Conservation (phyloP, 1,140 invertebrate genomes). For the Orchesella cincta region DNA sequence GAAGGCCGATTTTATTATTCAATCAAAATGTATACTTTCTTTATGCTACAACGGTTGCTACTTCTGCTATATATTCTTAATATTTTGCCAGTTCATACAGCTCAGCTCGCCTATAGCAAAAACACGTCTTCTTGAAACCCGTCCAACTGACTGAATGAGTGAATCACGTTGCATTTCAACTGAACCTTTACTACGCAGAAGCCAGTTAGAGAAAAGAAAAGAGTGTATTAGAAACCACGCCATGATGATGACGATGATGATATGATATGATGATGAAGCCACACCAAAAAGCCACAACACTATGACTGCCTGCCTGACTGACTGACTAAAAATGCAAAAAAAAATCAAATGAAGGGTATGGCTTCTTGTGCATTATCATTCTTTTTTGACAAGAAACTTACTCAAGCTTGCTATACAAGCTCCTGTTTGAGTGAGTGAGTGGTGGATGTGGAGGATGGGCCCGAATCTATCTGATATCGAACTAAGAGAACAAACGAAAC, state of each 20-base stretch:
- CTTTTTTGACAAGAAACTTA: slow-evolving; percentile 20
- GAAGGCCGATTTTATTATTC: slow-evolving; percentile 8
- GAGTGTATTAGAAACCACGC: slow-evolving; percentile 9
- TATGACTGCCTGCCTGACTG: slow-evolving; percentile 2
- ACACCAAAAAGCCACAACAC: slow-evolving; percentile 13
- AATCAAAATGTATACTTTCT: not conserved
- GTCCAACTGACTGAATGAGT: not conserved
- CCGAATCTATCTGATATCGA: slow-evolving; percentile 16
- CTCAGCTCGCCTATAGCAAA: not conserved
- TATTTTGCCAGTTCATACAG: not conserved
- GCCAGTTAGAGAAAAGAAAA: not conserved
- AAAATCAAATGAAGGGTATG: slow-evolving; percentile 21
- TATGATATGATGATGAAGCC: slow-evolving; percentile 10
- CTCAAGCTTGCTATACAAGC: not conserved
- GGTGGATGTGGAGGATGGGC: slow-evolving; percentile 10
- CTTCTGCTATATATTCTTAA: not conserved
- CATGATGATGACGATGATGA: slow-evolving; percentile 4
- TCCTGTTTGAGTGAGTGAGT: not conserved
- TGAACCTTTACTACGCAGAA: slow-evolving; percentile 3
- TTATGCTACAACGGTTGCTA: not conserved
- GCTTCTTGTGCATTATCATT: not conserved
- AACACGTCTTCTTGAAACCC: not conserved
- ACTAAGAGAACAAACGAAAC: too few species aligned
- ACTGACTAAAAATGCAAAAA: slow-evolving; percentile 20
- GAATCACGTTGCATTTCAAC: not conserved